Percentiles rank a stretch among this genome's conserved stretches.
Conservation (phyloP, 2,888 invertebrate species). For the Diaprepes abbreviatus region DNA sequence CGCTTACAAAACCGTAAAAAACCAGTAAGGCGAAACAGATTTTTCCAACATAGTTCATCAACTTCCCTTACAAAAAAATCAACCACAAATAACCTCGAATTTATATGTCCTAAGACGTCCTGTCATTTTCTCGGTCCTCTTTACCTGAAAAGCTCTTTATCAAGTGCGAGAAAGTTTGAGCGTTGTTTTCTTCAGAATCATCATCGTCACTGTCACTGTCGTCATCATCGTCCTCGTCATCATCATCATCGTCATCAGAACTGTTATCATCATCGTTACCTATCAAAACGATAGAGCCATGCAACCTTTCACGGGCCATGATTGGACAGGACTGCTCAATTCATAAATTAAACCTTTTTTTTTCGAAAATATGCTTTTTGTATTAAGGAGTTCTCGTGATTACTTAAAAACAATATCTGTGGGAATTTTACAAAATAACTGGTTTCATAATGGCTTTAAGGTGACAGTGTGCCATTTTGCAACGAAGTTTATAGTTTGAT, state of each 20-base stretch:
- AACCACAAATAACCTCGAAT: constrained; percentile 44
- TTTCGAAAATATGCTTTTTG: constrained; percentile 14
- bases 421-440: too few relatives aligned
- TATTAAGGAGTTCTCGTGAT: too few relatives aligned
- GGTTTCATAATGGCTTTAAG: too few relatives aligned
- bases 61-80: constrained; percentile 24
- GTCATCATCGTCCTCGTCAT: constrained; percentile 66
- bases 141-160: constrained; percentile 68
- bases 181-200: constrained; percentile 65
- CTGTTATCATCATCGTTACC: constrained; percentile 70
- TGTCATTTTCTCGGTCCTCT: constrained; percentile 51
- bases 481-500: too few relatives aligned
- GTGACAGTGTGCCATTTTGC: too few relatives aligned
- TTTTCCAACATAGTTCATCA: constrained; percentile 6
- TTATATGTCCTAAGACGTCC: constrained; percentile 17
- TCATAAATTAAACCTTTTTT: constrained; percentile 23
- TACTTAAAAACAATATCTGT: too few relatives aligned
- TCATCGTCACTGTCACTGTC: constrained; percentile 70
- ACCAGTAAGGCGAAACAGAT: too few relatives aligned
- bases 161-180: constrained; percentile 61
- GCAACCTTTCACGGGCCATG: constrained; percentile 56
- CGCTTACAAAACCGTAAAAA: too few relatives aligned
- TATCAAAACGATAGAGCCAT: constrained; percentile 61
- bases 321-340: constrained; percentile 33
- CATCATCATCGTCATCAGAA: constrained; percentile 66